Percentiles rank a stretch among this genome's conserved stretches.
These are phyloP conservation scores for Euphysa ruthae DNA, from an alignment of 30 jellyfish, hydroid and myxozoan genomes.

Conservation along the genomic window DNA sequence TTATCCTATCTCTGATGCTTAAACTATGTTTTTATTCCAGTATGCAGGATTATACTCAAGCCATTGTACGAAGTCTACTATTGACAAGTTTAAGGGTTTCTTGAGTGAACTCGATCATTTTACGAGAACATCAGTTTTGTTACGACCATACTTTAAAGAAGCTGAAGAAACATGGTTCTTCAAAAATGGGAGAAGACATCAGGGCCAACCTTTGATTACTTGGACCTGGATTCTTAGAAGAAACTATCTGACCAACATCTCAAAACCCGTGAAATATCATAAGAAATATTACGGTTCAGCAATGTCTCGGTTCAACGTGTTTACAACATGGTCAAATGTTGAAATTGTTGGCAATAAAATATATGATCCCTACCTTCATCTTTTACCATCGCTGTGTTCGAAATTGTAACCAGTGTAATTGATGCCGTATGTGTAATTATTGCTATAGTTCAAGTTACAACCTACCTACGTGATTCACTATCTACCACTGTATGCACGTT, in stretches of 20 bases:
- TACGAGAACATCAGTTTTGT: background rate
- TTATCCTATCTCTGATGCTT: no score
- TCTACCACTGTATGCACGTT: no score
- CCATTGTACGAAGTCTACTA: background rate
- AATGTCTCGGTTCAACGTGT: no score
- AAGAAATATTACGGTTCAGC: background rate
- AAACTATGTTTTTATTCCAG: background rate
- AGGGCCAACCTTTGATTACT: background rate
- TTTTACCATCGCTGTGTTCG: no score
- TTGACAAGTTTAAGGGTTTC: background rate
- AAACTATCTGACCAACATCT: background rate
- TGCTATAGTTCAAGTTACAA: no score
- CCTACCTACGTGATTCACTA: no score
- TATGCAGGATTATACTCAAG: background rate
- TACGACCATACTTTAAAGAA: no score
- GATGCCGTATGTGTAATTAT: no score
- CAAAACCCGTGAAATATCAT: background rate
- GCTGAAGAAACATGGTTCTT: slow-evolving; percentile 10
- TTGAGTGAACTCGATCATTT: background rate
- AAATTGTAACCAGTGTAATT: no score
- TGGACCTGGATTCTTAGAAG: background rate
- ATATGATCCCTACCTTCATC: no score
- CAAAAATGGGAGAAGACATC: slow-evolving; percentile 1
- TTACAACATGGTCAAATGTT: no score
- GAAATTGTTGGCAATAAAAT: no score